These are phyloP conservation scores for Eupleurogrammus muticus DNA, from an alignment of 2,797 vertebrate genomes.

Conservation along the genomic window DNA sequence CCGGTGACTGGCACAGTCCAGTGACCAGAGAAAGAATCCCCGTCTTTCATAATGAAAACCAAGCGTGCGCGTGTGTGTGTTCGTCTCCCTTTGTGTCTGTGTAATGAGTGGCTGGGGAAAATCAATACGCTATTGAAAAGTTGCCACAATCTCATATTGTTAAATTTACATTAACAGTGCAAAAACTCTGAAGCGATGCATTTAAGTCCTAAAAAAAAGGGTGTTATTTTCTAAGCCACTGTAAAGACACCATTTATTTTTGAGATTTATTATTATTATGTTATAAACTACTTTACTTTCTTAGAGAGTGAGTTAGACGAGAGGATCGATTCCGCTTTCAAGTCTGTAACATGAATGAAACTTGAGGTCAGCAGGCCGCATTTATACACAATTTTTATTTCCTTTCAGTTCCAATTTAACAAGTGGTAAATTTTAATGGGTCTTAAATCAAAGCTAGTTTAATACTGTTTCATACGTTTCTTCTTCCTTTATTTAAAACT, in stretches of 20 bases:
- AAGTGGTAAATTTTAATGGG: too few species aligned
- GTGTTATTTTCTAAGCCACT: too few species aligned
- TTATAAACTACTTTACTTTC: not conserved
- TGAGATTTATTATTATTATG: too few species aligned
- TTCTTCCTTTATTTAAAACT: too few species aligned
- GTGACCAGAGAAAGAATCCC: constrained; percentile 63
- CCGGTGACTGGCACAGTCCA: constrained; percentile 69
- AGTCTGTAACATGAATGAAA: not conserved
- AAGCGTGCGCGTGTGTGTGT: constrained; percentile 38
- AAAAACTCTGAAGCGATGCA: too few species aligned
- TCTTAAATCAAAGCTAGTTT: too few species aligned
- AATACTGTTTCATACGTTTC: too few species aligned
- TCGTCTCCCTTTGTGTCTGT: constrained; percentile 34
- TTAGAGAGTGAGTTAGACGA: not conserved
- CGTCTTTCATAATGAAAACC: constrained; percentile 56
- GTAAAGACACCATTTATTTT: too few species aligned
- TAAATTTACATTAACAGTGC: constrained; percentile 50
- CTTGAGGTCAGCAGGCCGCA: too few species aligned
- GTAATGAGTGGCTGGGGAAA: constrained; percentile 44
- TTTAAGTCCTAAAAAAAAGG: too few species aligned
- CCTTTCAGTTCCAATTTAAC: too few species aligned
- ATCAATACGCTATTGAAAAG: constrained; percentile 55
- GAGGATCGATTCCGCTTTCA: not conserved
- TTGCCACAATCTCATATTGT: constrained; percentile 42
- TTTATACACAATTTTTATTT: too few species aligned